phyloP scores from a whole-genome alignment of 1,140 invertebrate species.

The Metopolophium dirhodum region DNA sequence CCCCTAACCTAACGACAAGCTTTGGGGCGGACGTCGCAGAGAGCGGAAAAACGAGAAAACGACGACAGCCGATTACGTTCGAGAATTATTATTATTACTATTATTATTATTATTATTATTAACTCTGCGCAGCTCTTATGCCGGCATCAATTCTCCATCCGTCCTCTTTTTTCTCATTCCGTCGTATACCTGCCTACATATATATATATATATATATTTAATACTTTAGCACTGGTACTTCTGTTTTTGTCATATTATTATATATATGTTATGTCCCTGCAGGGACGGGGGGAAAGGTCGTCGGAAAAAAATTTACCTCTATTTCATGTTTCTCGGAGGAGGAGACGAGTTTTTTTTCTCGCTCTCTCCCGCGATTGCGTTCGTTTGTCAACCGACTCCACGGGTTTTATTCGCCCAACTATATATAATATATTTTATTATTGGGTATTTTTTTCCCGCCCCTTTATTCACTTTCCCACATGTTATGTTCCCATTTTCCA shows the following conservation, averaged over 20 bases:
- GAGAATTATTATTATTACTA: constrained; percentile 32
- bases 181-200: not conserved
- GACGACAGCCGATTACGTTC: constrained; percentile 37
- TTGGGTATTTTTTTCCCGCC: constrained; percentile 26
- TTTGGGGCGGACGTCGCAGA: not conserved
- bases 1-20: not conserved
- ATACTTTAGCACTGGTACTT: not conserved
- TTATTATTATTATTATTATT: constrained; percentile 32
- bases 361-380: not conserved
- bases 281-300: not conserved
- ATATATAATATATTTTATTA: constrained; percentile 26
- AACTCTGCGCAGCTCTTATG: constrained; percentile 1
- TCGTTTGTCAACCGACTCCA: constrained; percentile 13
- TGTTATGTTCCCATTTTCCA: not conserved
- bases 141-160: not conserved
- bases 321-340: constrained; percentile 30
- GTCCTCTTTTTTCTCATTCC: not conserved
- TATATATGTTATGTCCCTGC: not conserved
- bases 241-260: constrained; percentile 49
- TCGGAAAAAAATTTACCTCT: constrained; percentile 14
- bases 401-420: not conserved
- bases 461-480: not conserved
- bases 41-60: constrained; percentile 5
- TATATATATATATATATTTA: not conserved
- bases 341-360: constrained; percentile 11